A percentile compares a stretch with the other conserved stretches of the same genome.
phyloP scores from a whole-genome alignment of 2,113 vertebrate species.

The Cavia aperea region DNA sequence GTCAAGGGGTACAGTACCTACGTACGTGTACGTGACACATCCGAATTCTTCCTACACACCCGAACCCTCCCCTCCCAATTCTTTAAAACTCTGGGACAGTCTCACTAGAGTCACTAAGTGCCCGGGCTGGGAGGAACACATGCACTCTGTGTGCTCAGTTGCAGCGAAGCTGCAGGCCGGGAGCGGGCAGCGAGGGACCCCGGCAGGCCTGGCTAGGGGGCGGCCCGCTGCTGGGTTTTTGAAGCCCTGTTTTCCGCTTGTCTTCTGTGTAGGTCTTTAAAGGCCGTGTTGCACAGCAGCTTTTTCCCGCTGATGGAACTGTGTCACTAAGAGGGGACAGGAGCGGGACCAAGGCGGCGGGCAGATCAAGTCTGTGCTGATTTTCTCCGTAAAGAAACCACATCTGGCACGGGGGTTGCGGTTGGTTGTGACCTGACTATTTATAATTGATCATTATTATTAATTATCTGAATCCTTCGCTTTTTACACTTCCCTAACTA shows the following conservation, averaged over 20 bases:
- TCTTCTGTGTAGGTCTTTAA: not conserved
- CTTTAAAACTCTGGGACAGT: not conserved
- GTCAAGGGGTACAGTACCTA: not conserved
- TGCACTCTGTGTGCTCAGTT: no score
- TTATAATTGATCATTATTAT: not conserved
- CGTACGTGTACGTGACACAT: not conserved
- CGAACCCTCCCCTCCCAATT: not conserved
- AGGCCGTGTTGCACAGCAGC: not conserved
- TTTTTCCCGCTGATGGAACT: not conserved
- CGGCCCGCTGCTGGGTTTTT: not conserved
- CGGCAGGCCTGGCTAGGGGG: not conserved
- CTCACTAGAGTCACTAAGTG: not conserved
- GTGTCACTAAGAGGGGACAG: not conserved
- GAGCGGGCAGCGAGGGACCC: no score
- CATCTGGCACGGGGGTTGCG: not conserved
- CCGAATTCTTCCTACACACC: not conserved
- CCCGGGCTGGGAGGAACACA: not conserved
- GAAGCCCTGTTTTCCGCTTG: not conserved
- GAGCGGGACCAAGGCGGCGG: not conserved
- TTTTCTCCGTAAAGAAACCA: not conserved
- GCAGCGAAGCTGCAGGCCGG: no score
- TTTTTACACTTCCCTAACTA: not conserved
- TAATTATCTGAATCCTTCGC: not conserved
- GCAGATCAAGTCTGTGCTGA: not conserved
- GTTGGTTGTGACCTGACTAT: not conserved